Base-by-base conservation (phyloP, 1,140 invertebrate genomes). In the Drosophila tropicalis region DNA sequence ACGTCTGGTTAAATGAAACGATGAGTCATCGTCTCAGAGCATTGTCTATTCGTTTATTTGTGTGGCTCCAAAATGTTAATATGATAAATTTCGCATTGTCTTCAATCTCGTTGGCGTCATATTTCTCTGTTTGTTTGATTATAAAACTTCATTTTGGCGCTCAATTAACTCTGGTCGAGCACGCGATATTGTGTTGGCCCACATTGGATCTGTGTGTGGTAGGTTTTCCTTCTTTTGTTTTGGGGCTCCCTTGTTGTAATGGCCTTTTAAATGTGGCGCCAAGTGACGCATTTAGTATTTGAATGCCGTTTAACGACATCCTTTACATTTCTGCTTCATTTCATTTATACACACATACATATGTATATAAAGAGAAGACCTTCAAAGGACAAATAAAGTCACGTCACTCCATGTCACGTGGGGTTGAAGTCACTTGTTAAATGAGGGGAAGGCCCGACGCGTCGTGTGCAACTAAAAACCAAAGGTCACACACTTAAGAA, bases 141-240 rank as follows among this genome's bases (percentile, higher is more conserved):
- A 86, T 87, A 79, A 82, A 86, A 87, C 79, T 87, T 79, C 70
- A 76, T 82, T 82, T 86, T 66, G 72, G 61, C 57, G 75, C 82
- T 60, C 83, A 87, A 87, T 87, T 86, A 86, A 86, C 58, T 86
- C 69, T 47, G 54, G 67, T 39, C 47, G 47, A 68, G 83, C 82
- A 86, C 82, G 82, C 82, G 83, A 86, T 82, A 12, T 19, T 51
- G 3, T 22, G 17, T 3, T 51, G 82, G 62, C 75, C 79, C 82
- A 82, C 57, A 86, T 72, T 81, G 63, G 22, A 3, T 39, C 10
- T 39, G 5, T 39, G 36, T 39, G 36, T 19, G 44, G 44, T 51
- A 51, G 44, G 44, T 51, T 51, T 17, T 9, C 29, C 0, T 29
- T 19, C 9, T 19, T 15, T 17, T 44, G 6, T 22, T 19, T 47